These are phyloP conservation scores for Desoria tigrina DNA, from an alignment of 2,888 invertebrate species.

Conservation along the genomic window DNA sequence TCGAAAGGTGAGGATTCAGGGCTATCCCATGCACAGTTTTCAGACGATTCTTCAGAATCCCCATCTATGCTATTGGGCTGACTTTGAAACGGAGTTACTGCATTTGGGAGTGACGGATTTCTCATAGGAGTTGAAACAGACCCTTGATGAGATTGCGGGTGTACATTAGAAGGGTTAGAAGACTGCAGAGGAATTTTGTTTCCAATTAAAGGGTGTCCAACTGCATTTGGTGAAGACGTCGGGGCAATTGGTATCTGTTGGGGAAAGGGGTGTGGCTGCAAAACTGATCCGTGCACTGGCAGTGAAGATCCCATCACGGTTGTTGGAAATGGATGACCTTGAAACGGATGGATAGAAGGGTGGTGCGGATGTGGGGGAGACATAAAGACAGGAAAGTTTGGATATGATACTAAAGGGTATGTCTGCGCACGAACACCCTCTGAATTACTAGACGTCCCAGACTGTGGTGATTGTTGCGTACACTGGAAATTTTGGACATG, in stretches of 20 bases:
- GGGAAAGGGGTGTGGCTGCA: neutral
- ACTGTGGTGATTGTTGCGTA: neutral
- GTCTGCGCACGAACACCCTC: neutral
- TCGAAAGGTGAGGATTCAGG: slow-evolving; percentile 65
- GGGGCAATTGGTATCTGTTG: neutral
- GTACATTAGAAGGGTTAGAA: neutral
- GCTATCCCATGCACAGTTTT: slow-evolving; percentile 59
- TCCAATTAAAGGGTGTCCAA: neutral
- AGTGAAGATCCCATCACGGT: too few species aligned
- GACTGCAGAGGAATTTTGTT: too few species aligned
- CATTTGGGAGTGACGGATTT: slow-evolving; percentile 30
- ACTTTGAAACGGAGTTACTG: slow-evolving; percentile 42
- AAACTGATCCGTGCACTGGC: too few species aligned
- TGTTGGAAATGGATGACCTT: neutral
- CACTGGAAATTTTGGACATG: neutral
- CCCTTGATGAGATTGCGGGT: slow-evolving; percentile 38
- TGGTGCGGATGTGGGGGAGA: neutral
- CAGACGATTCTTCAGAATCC: slow-evolving; percentile 41
- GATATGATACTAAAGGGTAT: slow-evolving; percentile 1
- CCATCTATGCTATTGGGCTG: slow-evolving; percentile 48
- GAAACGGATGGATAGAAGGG: neutral
- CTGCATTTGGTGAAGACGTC: neutral
- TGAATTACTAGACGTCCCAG: neutral
- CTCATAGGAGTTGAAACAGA: slow-evolving; percentile 36
- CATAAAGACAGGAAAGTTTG: slow-evolving; percentile 3